Evolutionary conservation across 2,888 invertebrate genomes (phyloP).

Genomic region (Aphodius granarius): DNA sequence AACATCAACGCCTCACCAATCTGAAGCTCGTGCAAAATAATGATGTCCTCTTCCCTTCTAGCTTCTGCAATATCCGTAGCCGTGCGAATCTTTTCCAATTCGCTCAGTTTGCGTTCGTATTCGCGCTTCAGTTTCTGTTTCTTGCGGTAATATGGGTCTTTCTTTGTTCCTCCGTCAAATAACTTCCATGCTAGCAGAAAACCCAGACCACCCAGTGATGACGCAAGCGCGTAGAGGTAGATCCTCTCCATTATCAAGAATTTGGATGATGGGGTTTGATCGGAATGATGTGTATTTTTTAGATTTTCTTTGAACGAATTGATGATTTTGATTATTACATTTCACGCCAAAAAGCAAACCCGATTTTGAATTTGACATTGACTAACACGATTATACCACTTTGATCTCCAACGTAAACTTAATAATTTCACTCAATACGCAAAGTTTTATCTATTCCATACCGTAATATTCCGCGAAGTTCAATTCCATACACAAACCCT

Average conservation of each 20-base stretch:
- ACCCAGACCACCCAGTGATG: slow-evolving; percentile 27
- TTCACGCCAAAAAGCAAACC: background rate
- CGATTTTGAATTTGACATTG: background rate
- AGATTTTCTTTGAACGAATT: background rate
- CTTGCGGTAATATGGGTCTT: slow-evolving; percentile 30
- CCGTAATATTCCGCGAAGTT: background rate
- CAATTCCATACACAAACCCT: background rate
- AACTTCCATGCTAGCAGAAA: slow-evolving; percentile 27
- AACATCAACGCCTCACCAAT: slow-evolving; percentile 37
- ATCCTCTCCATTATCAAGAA: slow-evolving; percentile 20
- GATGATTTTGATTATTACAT: background rate
- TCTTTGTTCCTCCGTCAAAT: slow-evolving; percentile 26
- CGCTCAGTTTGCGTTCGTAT: slow-evolving; percentile 23
- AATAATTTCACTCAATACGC: background rate
- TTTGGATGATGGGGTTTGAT: background rate
- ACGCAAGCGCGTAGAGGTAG: slow-evolving; percentile 22
- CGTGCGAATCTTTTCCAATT: slow-evolving; percentile 16
- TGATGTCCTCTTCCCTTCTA: slow-evolving; percentile 25
- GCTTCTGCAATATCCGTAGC: slow-evolving; percentile 13
- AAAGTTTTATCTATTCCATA: background rate
- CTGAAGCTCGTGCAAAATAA: slow-evolving; percentile 38
- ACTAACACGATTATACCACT: background rate
- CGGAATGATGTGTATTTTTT: slow-evolving; percentile 8
- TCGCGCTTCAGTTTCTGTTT: slow-evolving; percentile 22
- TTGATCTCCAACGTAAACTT: background rate